These are phyloP conservation scores for Chaunax sp. DNA, from an alignment of 2,797 vertebrate species.

Conservation along the genomic window DNA sequence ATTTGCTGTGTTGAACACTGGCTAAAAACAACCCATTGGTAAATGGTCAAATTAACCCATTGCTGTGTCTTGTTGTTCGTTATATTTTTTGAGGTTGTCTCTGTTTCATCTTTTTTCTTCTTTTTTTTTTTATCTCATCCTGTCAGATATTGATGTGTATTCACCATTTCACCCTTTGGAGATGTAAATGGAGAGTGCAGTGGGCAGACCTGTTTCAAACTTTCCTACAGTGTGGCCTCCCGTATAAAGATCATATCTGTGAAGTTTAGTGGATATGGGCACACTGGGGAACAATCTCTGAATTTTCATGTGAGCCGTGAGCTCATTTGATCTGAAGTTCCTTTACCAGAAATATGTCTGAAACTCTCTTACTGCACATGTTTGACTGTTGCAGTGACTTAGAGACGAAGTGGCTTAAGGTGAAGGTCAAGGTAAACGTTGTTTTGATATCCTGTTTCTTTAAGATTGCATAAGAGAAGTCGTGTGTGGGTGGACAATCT, in stretches of 20 bases:
- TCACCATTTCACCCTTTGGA: not conserved
- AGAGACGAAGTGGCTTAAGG: conserved; percentile 16
- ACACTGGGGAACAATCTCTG: too few species aligned
- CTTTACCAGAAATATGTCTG: conserved; percentile 10
- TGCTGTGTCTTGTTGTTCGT: not conserved
- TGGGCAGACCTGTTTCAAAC: not conserved
- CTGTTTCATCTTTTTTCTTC: not conserved
- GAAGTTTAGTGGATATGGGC: too few species aligned
- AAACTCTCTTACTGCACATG: conserved; percentile 13
- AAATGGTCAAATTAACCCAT: not conserved
- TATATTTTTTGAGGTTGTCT: not conserved
- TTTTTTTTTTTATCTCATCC: conserved; percentile 33
- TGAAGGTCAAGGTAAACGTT: conserved; percentile 50
- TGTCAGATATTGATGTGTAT: conserved; percentile 17
- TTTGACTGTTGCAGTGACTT: not conserved
- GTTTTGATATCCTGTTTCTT: conserved; percentile 59
- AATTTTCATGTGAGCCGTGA: too few species aligned
- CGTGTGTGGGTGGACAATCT: conserved; percentile 38
- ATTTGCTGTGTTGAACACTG: not conserved
- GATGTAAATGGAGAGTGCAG: not conserved
- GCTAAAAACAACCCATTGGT: too few species aligned
- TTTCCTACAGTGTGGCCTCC: not conserved
- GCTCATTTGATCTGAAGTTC: too few species aligned
- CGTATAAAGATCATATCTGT: conserved; percentile 9
- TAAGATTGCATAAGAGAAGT: conserved; percentile 46